Evolutionary conservation across 2,113 vertebrate genomes (phyloP).

Genomic region (Limanda limanda): DNA sequence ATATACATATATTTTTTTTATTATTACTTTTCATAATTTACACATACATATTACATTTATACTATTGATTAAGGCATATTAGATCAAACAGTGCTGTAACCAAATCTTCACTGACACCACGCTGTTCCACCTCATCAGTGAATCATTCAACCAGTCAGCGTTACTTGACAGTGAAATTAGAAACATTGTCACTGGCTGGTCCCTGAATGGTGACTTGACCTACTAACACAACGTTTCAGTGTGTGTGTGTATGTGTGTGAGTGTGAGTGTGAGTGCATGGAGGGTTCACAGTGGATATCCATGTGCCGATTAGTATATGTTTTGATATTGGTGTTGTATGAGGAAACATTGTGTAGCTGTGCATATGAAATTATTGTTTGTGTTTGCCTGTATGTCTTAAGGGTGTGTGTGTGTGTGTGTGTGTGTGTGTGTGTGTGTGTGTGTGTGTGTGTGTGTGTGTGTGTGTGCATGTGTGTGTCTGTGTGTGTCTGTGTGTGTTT

Average conservation of each 20-base stretch:
- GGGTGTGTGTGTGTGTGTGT: background rate
- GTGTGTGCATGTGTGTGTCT: background rate
- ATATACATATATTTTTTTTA: background rate
- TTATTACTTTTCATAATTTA: no score
- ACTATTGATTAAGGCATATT: no score
- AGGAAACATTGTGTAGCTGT: conserved; percentile 2
- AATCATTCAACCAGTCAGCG: conserved; percentile 51
- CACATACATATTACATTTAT: no score
- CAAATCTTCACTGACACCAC: background rate
- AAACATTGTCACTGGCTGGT: conserved; percentile 42
- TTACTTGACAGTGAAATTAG: conserved; percentile 51
- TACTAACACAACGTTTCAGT: conserved; percentile 32
- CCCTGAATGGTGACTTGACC: conserved; percentile 42
- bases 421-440: conserved; percentile 10
- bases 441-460: conserved; percentile 10
- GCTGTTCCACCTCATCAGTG: conserved; percentile 46
- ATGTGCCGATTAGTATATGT: background rate
- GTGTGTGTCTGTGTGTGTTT: conserved; percentile 2
- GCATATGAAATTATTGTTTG: background rate
- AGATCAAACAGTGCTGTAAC: no score
- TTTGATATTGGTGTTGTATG: conserved; percentile 7
- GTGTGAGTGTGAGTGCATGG: conserved; percentile 14
- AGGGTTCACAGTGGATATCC: background rate
- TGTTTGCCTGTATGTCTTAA: background rate
- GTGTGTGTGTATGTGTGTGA: conserved; percentile 9